Conservation (phyloP, 2,113 vertebrate genomes). For the Chaetura pelagica region DNA sequence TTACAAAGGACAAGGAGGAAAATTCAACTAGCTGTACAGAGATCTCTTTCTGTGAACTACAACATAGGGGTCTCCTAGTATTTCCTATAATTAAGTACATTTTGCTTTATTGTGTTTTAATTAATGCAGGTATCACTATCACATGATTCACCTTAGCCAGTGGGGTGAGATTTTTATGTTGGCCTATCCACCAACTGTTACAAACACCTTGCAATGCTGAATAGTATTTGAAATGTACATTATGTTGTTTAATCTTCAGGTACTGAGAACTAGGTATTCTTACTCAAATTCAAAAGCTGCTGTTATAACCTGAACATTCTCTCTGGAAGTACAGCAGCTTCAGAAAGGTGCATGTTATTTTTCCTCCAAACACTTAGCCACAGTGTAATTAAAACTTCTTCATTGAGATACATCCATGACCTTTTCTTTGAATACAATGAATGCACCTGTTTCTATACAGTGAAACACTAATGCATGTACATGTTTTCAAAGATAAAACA, state of each 20-base stretch:
- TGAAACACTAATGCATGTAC: no score
- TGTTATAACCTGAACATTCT: background rate
- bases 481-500: background rate
- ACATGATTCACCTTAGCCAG: background rate
- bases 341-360: background rate
- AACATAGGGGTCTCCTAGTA: background rate
- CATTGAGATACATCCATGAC: background rate
- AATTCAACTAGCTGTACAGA: background rate
- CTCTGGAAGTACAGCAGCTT: background rate
- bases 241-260: background rate
- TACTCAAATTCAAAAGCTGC: background rate
- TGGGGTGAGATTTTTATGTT: background rate
- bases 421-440: background rate
- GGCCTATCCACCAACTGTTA: background rate
- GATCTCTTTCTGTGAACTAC: background rate
- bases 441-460: fast-evolving
- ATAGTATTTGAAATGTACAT: background rate
- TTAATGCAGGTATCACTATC: background rate
- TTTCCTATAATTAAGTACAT: background rate
- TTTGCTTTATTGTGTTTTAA: background rate
- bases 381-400: background rate
- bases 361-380: background rate
- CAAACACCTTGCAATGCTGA: background rate
- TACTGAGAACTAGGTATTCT: background rate
- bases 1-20: background rate